Conservation (phyloP, 2,797 vertebrate species). For the Babyrousa celebensis region DNA sequence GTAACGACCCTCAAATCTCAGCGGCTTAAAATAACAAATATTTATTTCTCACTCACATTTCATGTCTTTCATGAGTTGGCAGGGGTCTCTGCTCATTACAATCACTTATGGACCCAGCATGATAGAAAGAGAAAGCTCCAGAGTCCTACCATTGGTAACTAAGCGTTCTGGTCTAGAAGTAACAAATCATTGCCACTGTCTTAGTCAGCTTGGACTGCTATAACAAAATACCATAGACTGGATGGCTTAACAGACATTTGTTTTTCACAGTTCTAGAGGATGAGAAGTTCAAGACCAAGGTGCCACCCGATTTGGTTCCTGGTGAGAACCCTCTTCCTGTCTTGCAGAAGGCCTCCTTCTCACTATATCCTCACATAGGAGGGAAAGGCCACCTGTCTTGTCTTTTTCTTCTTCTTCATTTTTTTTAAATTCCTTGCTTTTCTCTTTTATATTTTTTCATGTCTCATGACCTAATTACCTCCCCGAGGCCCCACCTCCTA, state of each 20-base stretch:
- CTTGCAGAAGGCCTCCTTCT: not conserved
- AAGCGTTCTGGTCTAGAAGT: slow-evolving; percentile 36
- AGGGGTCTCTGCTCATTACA: not conserved
- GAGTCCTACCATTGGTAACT: not conserved
- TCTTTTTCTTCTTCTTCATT: not conserved
- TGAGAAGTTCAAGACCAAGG: not conserved
- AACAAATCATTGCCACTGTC: not conserved
- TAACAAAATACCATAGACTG: not conserved
- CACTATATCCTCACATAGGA: not conserved
- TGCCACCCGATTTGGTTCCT: not conserved
- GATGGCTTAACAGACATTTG: not conserved
- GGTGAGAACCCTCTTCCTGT: not conserved
- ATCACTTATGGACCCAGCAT: not conserved
- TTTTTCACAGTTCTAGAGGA: not conserved
- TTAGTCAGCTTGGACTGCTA: not conserved
- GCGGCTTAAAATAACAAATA: slow-evolving; percentile 38
- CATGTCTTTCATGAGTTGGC: not conserved
- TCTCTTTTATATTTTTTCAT: not conserved
- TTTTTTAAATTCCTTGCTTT: not conserved
- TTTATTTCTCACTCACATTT: slow-evolving; percentile 29
- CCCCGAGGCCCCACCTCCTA: not conserved
- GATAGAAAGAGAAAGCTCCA: not conserved
- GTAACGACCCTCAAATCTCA: slow-evolving; percentile 22
- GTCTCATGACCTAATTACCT: slow-evolving; percentile 4
- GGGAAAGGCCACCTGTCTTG: not conserved